A percentile compares a stretch with the other conserved stretches of the same genome.
phyloP scores from a whole-genome alignment of 2,888 invertebrate species.

The Cyclophora albipunctata region DNA sequence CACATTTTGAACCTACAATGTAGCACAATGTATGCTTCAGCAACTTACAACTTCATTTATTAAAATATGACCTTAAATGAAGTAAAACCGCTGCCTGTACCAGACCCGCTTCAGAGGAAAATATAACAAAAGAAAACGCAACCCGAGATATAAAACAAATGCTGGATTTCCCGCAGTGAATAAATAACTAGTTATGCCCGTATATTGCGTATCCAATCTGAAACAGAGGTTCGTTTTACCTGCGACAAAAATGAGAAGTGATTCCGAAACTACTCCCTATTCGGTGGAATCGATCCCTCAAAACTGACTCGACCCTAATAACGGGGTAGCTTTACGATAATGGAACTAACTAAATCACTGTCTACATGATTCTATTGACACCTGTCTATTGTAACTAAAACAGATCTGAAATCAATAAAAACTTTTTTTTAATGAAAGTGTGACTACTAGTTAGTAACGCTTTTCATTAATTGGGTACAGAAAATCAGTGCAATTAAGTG shows the following conservation, averaged over 20 bases:
- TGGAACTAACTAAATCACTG: slow-evolving; percentile 26
- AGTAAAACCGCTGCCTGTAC: too few species aligned
- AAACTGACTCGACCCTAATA: slow-evolving; percentile 37
- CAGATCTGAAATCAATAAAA: slow-evolving; percentile 14
- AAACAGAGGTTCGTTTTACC: slow-evolving; percentile 29
- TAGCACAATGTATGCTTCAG: too few species aligned
- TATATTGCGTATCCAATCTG: slow-evolving; percentile 23
- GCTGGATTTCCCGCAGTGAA: slow-evolving; percentile 13
- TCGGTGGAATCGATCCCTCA: slow-evolving; percentile 30
- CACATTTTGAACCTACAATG: too few species aligned
- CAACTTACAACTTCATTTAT: too few species aligned
- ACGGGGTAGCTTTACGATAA: slow-evolving; percentile 24
- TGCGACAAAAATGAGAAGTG: slow-evolving; percentile 30
- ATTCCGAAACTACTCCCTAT: slow-evolving; percentile 19
- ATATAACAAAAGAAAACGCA: slow-evolving; percentile 2
- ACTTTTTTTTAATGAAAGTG: too few species aligned
- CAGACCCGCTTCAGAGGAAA: too few species aligned
- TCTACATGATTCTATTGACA: slow-evolving; percentile 18
- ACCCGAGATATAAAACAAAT: slow-evolving; percentile 8
- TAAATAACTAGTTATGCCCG: slow-evolving; percentile 24
- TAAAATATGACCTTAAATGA: too few species aligned
- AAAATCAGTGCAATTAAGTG: too few species aligned
- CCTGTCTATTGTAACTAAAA: slow-evolving; percentile 11
- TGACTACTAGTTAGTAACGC: too few species aligned
- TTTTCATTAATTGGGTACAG: too few species aligned